These are phyloP conservation scores for Anguilla anguilla DNA, from an alignment of 2,797 vertebrate species.

Conservation along the genomic window DNA sequence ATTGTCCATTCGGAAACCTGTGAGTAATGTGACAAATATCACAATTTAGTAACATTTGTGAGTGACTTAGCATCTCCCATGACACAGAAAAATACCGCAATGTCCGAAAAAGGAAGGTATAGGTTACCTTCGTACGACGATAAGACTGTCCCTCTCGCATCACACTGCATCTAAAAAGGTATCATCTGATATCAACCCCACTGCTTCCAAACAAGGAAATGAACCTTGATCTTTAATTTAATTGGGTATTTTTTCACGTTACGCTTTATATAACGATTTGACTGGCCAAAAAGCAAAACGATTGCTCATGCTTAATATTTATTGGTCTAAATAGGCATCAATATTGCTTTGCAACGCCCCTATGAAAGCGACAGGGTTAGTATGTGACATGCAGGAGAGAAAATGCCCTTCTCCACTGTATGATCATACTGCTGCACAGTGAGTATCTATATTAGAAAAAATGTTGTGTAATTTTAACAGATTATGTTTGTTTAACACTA, in stretches of 20 bases:
- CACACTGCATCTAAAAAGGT: not conserved
- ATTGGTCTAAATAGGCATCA: constrained; percentile 51
- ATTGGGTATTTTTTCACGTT: constrained; percentile 44
- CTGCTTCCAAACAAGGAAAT: not conserved
- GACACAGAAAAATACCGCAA: not conserved
- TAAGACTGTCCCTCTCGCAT: not conserved
- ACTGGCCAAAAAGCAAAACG: constrained; percentile 49
- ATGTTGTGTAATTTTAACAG: constrained; percentile 16
- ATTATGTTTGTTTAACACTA: not conserved
- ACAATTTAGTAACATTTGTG: not conserved
- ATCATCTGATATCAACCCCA: not conserved
- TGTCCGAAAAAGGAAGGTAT: not conserved
- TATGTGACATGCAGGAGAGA: constrained; percentile 56
- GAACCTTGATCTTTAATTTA: constrained; percentile 37
- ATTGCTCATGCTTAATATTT: fast-evolving
- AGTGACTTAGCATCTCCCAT: not conserved
- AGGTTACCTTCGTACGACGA: not conserved
- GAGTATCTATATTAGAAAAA: constrained; percentile 18
- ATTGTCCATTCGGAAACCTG: not conserved
- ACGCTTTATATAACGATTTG: not conserved
- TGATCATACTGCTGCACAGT: constrained; percentile 33
- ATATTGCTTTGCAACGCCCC: constrained; percentile 36
- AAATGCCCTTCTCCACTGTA: constrained; percentile 68
- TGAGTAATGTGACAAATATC: not conserved
- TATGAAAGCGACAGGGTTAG: constrained; percentile 44